Evolutionary conservation across 2,113 vertebrate species (phyloP).

Genomic region (Anas platyrhynchos): DNA sequence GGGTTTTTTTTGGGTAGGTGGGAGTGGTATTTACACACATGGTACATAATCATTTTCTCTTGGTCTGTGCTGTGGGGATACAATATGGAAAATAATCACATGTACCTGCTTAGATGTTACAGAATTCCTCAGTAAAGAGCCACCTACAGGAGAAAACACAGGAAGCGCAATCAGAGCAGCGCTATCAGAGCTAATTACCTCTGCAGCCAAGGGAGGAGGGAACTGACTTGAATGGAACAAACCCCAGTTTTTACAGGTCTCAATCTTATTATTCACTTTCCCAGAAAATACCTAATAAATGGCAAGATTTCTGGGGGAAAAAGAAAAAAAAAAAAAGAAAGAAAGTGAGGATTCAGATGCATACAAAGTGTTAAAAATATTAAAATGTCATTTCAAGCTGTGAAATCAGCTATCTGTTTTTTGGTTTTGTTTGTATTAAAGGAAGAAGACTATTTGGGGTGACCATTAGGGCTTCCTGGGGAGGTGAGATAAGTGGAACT

Average conservation of each 20-base stretch:
- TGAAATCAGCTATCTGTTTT: background rate
- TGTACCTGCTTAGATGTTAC: background rate
- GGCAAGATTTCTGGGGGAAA: background rate
- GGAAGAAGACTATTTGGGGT: background rate
- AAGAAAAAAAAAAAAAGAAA: background rate
- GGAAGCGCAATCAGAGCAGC: background rate
- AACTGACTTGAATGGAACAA: background rate
- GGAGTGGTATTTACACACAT: background rate
- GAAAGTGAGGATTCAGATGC: background rate
- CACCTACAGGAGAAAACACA: constrained; percentile 26
- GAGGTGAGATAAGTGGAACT: background rate
- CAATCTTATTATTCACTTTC: background rate
- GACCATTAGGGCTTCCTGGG: background rate
- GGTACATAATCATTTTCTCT: background rate
- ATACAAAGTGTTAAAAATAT: background rate
- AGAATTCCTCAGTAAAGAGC: constrained; percentile 24
- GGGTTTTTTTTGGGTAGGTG: too few species aligned
- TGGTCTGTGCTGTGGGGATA: background rate
- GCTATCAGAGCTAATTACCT: background rate
- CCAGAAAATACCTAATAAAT: background rate
- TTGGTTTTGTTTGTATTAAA: background rate
- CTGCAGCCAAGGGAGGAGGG: background rate
- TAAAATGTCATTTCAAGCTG: background rate
- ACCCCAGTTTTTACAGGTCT: background rate
- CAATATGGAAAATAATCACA: background rate